These are phyloP conservation scores for Pygoscelis antarcticus DNA, from an alignment of 2,113 vertebrate species.

Conservation along the genomic window DNA sequence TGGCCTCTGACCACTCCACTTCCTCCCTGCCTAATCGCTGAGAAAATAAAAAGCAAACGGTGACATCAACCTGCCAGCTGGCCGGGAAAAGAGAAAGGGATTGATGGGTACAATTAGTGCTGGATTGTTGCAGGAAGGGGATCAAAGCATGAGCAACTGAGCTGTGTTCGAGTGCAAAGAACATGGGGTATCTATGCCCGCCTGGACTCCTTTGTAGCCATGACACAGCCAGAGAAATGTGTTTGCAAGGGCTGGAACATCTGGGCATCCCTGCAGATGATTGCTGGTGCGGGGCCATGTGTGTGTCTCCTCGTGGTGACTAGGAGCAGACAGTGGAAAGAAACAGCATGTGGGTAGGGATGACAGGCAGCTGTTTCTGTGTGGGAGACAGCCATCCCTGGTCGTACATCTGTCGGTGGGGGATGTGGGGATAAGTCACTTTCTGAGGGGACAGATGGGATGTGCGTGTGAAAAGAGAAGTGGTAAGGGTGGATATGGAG, in stretches of 20 bases:
- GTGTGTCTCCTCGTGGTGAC: background rate
- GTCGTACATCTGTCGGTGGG: background rate
- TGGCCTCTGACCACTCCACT: background rate
- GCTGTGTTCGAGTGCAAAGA: background rate
- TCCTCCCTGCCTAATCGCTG: rapidly evolving
- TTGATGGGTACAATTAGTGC: background rate
- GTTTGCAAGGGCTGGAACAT: background rate
- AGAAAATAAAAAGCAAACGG: background rate
- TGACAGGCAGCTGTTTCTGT: background rate
- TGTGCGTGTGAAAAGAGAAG: background rate
- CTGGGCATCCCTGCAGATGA: background rate
- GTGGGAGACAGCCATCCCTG: background rate
- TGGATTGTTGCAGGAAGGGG: background rate
- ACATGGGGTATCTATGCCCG: background rate
- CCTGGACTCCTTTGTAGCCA: background rate
- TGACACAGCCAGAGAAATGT: background rate
- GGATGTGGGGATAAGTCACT: background rate
- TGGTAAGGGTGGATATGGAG: background rate
- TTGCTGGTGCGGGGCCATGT: background rate
- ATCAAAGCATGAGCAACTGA: rapidly evolving
- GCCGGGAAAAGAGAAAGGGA: background rate
- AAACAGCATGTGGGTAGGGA: background rate
- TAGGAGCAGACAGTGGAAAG: background rate
- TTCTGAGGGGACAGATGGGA: background rate
- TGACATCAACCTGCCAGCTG: background rate